These are phyloP conservation scores for Scolopax rusticola DNA, from an alignment of 2,797 vertebrate species.

Conservation along the genomic window DNA sequence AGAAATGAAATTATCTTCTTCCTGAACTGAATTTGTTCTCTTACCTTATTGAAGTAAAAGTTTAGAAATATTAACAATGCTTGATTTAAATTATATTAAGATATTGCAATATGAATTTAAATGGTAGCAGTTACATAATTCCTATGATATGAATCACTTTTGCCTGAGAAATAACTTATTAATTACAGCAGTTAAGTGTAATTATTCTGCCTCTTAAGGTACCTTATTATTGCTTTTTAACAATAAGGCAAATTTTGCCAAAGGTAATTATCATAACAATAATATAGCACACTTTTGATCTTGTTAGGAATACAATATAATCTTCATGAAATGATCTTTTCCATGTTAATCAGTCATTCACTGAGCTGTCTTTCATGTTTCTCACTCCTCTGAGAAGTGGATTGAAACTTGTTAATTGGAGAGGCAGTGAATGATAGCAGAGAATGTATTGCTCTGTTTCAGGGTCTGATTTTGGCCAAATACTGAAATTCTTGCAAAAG, in stretches of 20 bases:
- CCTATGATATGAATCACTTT: constrained; percentile 69
- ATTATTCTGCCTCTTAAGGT: constrained; percentile 77
- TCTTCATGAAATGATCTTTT: constrained; percentile 64
- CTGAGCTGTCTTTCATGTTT: constrained; percentile 42
- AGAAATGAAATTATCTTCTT: neutral
- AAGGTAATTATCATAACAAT: constrained; percentile 80
- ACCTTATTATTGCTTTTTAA: constrained; percentile 77
- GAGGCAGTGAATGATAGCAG: constrained; percentile 5
- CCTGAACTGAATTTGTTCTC: neutral
- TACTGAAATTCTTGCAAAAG: neutral
- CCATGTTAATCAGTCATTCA: constrained; percentile 72
- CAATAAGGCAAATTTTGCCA: constrained; percentile 71
- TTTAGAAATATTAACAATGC: constrained; percentile 24
- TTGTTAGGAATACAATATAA: constrained; percentile 68
- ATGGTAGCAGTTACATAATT: constrained; percentile 68
- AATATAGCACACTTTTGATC: constrained; percentile 74
- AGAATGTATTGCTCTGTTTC: constrained; percentile 21
- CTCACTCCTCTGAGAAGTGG: constrained; percentile 43
- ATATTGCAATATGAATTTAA: constrained; percentile 41
- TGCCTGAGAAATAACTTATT: constrained; percentile 78
- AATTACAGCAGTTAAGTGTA: constrained; percentile 79
- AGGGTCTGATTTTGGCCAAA: constrained; percentile 14
- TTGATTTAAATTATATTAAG: constrained; percentile 47
- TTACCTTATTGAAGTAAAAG: neutral
- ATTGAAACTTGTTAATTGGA: constrained; percentile 43